phyloP scores from a whole-genome alignment of 2,797 vertebrate species.

The Kryptopterus vitreolus region DNA sequence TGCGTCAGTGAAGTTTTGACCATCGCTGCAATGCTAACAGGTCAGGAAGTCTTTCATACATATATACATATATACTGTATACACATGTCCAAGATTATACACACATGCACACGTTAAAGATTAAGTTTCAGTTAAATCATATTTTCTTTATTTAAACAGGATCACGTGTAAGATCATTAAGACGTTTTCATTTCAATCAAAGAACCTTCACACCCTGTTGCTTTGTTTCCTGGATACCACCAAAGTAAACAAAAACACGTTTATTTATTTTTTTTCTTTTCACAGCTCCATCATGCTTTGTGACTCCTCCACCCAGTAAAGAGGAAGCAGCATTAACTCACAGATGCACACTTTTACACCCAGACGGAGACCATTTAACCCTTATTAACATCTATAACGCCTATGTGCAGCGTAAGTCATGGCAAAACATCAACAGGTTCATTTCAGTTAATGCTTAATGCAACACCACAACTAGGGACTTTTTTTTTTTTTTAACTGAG shows the following conservation, averaged over 20 bases:
- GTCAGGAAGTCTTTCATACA: conserved; percentile 56
- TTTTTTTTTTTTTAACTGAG: too few relatives aligned
- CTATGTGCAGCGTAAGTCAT: conserved; percentile 82
- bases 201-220: neutral
- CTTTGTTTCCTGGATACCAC: neutral
- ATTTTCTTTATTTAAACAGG: too few relatives aligned
- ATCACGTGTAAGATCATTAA: neutral
- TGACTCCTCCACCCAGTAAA: conserved; percentile 66
- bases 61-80: neutral
- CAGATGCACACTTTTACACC: conserved; percentile 79
- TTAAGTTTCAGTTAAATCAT: neutral
- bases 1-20: conserved; percentile 95
- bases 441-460: neutral
- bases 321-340: conserved; percentile 75
- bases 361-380: conserved; percentile 89
- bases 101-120: neutral
- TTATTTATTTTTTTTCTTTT: conserved; percentile 21
- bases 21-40: conserved; percentile 91
- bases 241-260: neutral
- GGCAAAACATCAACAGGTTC: neutral
- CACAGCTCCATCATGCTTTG: conserved; percentile 84
- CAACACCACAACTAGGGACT: neutral
- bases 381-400: conserved; percentile 89
- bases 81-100: too few relatives aligned
- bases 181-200: too few relatives aligned